Evolutionary conservation across 2,113 vertebrate genomes (phyloP).

Genomic region (Acanthisitta chloris): DNA sequence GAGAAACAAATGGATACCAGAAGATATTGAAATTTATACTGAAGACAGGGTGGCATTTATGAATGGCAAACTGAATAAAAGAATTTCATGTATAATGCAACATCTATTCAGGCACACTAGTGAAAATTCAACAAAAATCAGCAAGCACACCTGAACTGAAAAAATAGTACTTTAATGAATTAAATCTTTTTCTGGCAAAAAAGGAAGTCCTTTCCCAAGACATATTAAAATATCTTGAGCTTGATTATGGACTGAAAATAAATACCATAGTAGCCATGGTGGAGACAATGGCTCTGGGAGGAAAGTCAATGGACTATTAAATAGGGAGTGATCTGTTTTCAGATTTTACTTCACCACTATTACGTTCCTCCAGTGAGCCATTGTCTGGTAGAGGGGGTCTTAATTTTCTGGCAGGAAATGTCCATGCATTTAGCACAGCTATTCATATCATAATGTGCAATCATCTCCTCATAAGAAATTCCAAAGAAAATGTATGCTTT

Average conservation of each 20-base stretch:
- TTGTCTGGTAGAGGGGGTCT: conserved; percentile 62
- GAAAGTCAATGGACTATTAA: conserved; percentile 89
- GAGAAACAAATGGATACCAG: background rate
- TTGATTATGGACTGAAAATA: conserved; percentile 70
- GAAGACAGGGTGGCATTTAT: background rate
- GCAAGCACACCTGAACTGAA: background rate
- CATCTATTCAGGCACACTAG: background rate
- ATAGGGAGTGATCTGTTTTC: conserved; percentile 88
- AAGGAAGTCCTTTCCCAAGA: background rate
- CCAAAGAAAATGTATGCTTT: conserved; percentile 63
- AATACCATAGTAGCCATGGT: conserved; percentile 36
- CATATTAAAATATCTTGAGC: conserved; percentile 64
- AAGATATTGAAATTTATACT: background rate
- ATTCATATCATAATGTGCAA: conserved; percentile 69
- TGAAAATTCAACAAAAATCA: background rate
- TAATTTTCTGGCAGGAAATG: conserved; percentile 69
- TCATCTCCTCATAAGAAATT: conserved; percentile 65
- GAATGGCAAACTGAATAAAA: background rate
- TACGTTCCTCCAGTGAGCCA: conserved; percentile 67
- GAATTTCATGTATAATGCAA: background rate
- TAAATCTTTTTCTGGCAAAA: background rate
- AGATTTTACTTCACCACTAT: conserved; percentile 81
- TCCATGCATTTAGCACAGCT: conserved; percentile 58
- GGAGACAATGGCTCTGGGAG: conserved; percentile 58
- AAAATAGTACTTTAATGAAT: background rate